Evolutionary conservation across 2,113 vertebrate genomes (phyloP).

Genomic region (Solea senegalensis): DNA sequence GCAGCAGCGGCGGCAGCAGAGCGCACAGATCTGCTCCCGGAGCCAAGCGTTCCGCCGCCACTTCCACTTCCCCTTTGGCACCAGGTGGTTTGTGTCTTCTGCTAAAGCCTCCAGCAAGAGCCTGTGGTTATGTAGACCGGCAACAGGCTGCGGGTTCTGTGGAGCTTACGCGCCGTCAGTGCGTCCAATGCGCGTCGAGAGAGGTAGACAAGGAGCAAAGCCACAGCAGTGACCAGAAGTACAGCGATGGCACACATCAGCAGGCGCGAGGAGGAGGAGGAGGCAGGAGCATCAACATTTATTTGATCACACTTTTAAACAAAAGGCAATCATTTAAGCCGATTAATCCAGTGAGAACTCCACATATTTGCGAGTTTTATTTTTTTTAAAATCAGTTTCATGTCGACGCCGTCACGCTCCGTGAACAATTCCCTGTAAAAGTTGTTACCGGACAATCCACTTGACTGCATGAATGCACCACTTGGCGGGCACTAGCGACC

Average conservation of each 20-base stretch:
- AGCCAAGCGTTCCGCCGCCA: conserved; percentile 19
- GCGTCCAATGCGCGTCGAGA: conserved; percentile 63
- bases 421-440: conserved; percentile 23
- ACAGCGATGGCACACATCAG: conserved; percentile 13
- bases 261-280: background rate
- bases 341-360: too few relatives aligned
- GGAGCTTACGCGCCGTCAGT: conserved; percentile 40
- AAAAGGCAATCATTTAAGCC: too few relatives aligned
- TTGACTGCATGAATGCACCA: conserved; percentile 23
- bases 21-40: conserved; percentile 15
- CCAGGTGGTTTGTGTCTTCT: conserved; percentile 27
- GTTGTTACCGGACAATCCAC: conserved; percentile 41
- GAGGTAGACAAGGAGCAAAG: conserved; percentile 20
- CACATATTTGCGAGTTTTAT: too few relatives aligned
- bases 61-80: conserved; percentile 31
- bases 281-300: background rate
- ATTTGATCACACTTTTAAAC: too few relatives aligned
- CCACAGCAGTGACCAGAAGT: conserved; percentile 30
- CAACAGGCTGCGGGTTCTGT: conserved; percentile 40
- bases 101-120: conserved; percentile 26
- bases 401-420: too few relatives aligned
- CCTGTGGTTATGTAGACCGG: conserved; percentile 23
- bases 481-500: conserved; percentile 64
- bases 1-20: conserved; percentile 19
- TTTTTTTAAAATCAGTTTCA: too few relatives aligned